Evolutionary conservation across 2,888 invertebrate genomes (phyloP).

Genomic region (Mellilla xanthometata): DNA sequence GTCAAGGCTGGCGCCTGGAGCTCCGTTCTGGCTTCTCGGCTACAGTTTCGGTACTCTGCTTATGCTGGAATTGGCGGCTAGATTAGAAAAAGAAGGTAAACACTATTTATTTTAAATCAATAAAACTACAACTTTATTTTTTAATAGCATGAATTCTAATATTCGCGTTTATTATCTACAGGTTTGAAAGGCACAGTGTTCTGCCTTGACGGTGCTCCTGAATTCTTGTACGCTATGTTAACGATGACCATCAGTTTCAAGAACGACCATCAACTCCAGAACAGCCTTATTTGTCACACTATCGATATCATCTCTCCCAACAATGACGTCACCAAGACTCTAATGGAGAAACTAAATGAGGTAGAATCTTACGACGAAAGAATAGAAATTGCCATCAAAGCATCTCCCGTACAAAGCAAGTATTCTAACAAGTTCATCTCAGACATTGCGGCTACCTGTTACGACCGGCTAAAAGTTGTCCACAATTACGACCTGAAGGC

Average conservation of each 20-base stretch:
- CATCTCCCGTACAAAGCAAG: slow-evolving; percentile 59
- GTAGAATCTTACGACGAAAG: slow-evolving; percentile 82
- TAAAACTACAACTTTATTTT: no score
- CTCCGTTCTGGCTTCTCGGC: slow-evolving; percentile 89
- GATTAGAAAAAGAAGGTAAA: slow-evolving; percentile 86
- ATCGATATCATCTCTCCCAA: slow-evolving; percentile 75
- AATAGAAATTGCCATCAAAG: slow-evolving; percentile 70
- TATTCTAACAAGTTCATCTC: slow-evolving; percentile 57
- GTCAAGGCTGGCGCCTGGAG: slow-evolving; percentile 79
- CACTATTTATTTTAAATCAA: no score
- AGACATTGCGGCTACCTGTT: slow-evolving; percentile 49
- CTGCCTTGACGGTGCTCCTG: slow-evolving; percentile 92
- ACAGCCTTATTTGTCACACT: slow-evolving; percentile 80
- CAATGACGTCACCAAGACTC: slow-evolving; percentile 51
- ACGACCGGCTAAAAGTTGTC: slow-evolving; percentile 80
- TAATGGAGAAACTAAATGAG: slow-evolving; percentile 72
- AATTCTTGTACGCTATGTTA: slow-evolving; percentile 83
- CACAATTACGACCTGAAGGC: slow-evolving; percentile 67
- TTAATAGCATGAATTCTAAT: no score
- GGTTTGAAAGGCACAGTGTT: slow-evolving; percentile 83
- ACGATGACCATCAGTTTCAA: slow-evolving; percentile 69
- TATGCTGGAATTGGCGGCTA: slow-evolving; percentile 88
- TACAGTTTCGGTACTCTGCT: slow-evolving; percentile 94
- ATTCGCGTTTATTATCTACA: no score
- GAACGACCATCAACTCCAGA: slow-evolving; percentile 78